Percentiles rank a stretch among this genome's conserved stretches.
Conservation (phyloP, 64 coral and sea anemone species). For the Porites australiensis region DNA sequence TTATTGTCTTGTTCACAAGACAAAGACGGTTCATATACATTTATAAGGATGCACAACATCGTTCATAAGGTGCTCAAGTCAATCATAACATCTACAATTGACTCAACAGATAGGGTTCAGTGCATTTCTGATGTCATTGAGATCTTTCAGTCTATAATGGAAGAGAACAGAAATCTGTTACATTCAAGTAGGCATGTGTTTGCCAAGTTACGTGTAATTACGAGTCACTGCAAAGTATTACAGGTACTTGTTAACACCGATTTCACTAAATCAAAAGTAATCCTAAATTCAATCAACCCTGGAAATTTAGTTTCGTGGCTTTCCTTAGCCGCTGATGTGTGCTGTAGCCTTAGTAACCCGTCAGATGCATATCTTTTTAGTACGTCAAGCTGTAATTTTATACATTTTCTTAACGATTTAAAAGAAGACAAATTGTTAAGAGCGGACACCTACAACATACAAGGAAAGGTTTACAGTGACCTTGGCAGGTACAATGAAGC, state of each 20-base stretch:
- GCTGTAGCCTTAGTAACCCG: neutral
- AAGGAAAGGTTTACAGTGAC: too few relatives aligned
- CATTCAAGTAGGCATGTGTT: too few relatives aligned
- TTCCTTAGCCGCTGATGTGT: neutral
- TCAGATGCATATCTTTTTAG: neutral
- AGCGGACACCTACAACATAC: too few relatives aligned
- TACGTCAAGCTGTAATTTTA: neutral
- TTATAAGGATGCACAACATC: conserved; percentile 55
- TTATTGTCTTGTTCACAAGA: neutral
- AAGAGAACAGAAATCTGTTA: neutral
- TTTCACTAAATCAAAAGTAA: too few relatives aligned
- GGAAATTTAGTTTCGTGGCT: neutral
- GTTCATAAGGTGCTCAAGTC: conserved; percentile 31
- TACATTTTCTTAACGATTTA: neutral
- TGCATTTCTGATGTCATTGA: conserved; percentile 5
- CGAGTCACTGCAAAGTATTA: too few relatives aligned
- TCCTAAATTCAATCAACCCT: too few relatives aligned
- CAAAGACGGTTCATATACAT: neutral
- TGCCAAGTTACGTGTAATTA: too few relatives aligned
- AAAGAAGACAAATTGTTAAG: too few relatives aligned
- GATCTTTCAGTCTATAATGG: conserved; percentile 12
- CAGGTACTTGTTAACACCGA: too few relatives aligned
- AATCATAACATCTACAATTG: neutral
- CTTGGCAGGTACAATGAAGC: too few relatives aligned
- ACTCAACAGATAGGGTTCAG: neutral